Percentiles rank a stretch among this genome's conserved stretches.
Evolutionary conservation across 2,888 invertebrate species (phyloP).

Genomic region (Eugnorisma glareosa): DNA sequence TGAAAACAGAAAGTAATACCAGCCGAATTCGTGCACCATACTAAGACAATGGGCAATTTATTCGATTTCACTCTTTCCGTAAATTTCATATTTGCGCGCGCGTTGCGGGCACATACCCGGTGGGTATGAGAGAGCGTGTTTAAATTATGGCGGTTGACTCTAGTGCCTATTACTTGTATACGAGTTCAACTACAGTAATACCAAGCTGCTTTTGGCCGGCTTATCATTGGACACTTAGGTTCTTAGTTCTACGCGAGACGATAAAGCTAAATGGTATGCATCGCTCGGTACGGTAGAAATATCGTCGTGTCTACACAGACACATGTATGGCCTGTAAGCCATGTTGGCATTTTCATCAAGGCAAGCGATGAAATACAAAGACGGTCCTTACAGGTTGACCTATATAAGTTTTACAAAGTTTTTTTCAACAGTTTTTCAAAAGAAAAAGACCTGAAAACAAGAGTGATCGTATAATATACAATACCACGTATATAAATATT

Average conservation of each 20-base stretch:
- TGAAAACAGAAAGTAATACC: conserved; percentile 88
- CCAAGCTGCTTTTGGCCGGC: neutral
- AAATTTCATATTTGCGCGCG: conserved; percentile 84
- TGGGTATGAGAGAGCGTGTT: conserved; percentile 68
- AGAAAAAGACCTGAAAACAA: neutral
- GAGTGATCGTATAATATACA: neutral
- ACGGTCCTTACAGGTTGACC: neutral
- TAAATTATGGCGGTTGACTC: conserved; percentile 62
- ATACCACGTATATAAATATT: no score
- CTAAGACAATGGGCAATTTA: conserved; percentile 88
- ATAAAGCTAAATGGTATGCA: no score
- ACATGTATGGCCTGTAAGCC: neutral
- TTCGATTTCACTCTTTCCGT: conserved; percentile 89
- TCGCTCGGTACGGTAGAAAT: neutral
- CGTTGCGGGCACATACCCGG: conserved; percentile 55
- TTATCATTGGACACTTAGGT: neutral
- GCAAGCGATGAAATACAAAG: neutral
- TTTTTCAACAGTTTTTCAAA: no score
- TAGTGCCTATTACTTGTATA: conserved; percentile 49
- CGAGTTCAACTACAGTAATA: conserved; percentile 29
- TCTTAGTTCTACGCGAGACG: no score
- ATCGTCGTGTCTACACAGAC: neutral
- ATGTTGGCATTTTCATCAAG: neutral
- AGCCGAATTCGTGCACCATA: conserved; percentile 86
- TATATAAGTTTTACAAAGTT: neutral